phyloP scores from a whole-genome alignment of 1,140 invertebrate species.

The Macrosteles quadrilineatus region DNA sequence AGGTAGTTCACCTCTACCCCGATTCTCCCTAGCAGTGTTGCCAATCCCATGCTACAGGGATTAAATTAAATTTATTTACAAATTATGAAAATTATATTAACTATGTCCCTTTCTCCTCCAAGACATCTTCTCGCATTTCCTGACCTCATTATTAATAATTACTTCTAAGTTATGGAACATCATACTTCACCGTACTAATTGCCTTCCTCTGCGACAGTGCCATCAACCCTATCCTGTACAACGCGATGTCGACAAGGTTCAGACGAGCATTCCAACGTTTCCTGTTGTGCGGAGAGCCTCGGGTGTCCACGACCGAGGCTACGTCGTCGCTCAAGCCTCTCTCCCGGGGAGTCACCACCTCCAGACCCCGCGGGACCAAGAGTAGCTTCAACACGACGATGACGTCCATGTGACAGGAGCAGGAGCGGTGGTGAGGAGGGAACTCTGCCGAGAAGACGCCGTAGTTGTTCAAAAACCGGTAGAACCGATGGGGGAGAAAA shows the following conservation, averaged over 20 bases:
- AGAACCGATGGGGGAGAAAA: not conserved
- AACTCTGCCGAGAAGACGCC: slow-evolving; percentile 3
- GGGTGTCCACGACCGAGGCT: not conserved
- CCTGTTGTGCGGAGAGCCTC: slow-evolving; percentile 30
- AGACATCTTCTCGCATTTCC: no score
- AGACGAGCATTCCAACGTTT: slow-evolving; percentile 53
- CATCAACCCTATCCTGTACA: slow-evolving; percentile 68
- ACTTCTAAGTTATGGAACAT: no score
- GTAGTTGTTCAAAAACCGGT: not conserved
- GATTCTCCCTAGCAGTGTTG: no score
- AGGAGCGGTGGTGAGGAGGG: not conserved
- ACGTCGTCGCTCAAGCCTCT: not conserved
- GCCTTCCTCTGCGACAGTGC: no score
- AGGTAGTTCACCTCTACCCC: no score
- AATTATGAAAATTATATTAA: no score
- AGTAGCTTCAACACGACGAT: not conserved
- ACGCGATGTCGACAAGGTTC: slow-evolving; percentile 68
- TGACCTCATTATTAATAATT: no score
- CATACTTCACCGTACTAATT: no score
- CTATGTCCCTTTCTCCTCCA: no score
- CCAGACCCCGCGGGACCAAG: not conserved
- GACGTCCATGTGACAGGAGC: slow-evolving; percentile 8
- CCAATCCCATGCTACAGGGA: no score
- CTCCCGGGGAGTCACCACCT: not conserved
- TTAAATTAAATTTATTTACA: no score